phyloP scores from a whole-genome alignment of 2,113 vertebrate species.

The Setophaga coronata region DNA sequence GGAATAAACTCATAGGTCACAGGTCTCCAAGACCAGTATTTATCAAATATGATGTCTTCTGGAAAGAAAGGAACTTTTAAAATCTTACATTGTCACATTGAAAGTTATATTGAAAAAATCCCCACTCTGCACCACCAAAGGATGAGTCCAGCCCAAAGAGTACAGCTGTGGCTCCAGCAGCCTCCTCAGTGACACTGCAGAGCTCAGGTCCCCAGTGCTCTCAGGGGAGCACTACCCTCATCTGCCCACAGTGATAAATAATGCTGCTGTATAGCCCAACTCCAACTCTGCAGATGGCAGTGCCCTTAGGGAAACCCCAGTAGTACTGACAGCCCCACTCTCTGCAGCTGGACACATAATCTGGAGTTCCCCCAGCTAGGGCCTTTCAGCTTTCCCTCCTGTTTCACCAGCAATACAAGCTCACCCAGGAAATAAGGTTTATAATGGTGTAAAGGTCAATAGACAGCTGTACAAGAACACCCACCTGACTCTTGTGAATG shows the following conservation, averaged over 20 bases:
- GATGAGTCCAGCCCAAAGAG: background rate
- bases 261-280: background rate
- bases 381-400: background rate
- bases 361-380: background rate
- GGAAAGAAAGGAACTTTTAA: background rate
- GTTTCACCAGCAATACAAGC: background rate
- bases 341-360: background rate
- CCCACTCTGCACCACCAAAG: fast-evolving
- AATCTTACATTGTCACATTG: background rate
- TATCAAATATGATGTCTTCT: background rate
- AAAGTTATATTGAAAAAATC: background rate
- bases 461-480: background rate
- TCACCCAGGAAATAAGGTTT: background rate
- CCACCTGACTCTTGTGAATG: conserved; percentile 97
- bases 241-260: background rate
- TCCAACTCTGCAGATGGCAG: background rate
- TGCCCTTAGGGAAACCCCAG: background rate
- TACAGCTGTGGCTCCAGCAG: background rate
- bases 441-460: background rate
- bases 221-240: background rate
- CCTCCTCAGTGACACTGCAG: background rate
- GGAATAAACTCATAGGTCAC: background rate
- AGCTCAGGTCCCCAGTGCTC: background rate
- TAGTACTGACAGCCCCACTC: background rate
- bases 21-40: background rate